These are phyloP conservation scores for Chamaea fasciata DNA, from an alignment of 2,113 vertebrate genomes.

Conservation along the genomic window DNA sequence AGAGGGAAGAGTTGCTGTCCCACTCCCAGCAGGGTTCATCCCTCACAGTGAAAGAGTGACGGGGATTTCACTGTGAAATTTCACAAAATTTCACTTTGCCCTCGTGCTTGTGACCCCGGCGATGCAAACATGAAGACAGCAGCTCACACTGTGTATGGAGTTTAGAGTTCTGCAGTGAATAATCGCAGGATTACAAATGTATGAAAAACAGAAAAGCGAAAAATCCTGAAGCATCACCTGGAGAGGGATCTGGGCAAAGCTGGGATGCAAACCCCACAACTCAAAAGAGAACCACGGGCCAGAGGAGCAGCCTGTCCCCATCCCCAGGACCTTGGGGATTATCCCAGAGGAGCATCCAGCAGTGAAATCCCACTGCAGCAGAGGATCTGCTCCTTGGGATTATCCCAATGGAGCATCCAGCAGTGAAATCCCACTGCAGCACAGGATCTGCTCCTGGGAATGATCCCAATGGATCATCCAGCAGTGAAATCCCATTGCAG, in stretches of 20 bases:
- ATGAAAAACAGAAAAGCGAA: neutral
- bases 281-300: fast-evolving
- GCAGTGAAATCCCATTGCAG: neutral
- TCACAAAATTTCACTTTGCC: neutral
- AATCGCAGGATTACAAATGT: too few species aligned
- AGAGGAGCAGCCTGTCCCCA: neutral
- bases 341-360: fast-evolving
- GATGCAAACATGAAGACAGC: neutral
- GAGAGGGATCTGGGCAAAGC: neutral
- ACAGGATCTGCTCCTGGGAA: fast-evolving
- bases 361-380: neutral
- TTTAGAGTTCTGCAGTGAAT: neutral
- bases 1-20: neutral
- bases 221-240: too few species aligned
- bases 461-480: neutral
- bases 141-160: fast-evolving
- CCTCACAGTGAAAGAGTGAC: fast-evolving
- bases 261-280: neutral
- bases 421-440: neutral
- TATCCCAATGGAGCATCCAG: neutral
- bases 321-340: fast-evolving
- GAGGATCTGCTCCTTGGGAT: fast-evolving
- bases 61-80: neutral
- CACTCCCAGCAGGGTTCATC: neutral
- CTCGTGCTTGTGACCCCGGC: neutral